Percentiles rank a stretch among this genome's conserved stretches.
These are phyloP conservation scores for Aeoliscus strigatus DNA, from an alignment of 2,797 vertebrate genomes.

Conservation along the genomic window DNA sequence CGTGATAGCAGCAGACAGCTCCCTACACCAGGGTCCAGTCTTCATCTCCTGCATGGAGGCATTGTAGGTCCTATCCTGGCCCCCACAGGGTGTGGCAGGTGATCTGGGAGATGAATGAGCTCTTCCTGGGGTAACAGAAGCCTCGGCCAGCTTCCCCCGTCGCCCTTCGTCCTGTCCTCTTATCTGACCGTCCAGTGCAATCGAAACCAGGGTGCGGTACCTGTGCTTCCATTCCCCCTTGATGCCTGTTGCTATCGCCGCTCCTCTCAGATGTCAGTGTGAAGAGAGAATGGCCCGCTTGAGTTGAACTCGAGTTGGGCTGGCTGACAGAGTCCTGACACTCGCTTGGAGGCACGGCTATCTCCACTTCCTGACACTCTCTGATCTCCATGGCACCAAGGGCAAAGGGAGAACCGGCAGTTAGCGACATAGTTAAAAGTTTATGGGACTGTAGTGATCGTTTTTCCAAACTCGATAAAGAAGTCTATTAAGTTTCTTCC, in stretches of 20 bases:
- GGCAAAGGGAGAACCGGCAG: constrained; percentile 21
- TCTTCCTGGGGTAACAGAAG: constrained; percentile 58
- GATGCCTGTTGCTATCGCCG: constrained; percentile 26
- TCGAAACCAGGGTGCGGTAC: constrained; percentile 43
- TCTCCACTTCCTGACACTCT: constrained; percentile 46
- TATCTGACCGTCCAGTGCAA: constrained; percentile 63
- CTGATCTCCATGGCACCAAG: constrained; percentile 36
- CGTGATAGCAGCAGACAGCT: neutral
- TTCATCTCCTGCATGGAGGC: constrained; percentile 18
- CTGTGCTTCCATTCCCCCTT: constrained; percentile 21
- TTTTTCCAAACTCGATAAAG: constrained; percentile 19
- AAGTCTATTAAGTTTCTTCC: constrained; percentile 16
- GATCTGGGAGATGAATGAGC: constrained; percentile 68
- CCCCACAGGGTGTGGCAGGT: constrained; percentile 55
- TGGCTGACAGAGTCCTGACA: constrained; percentile 56
- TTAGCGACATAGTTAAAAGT: constrained; percentile 6
- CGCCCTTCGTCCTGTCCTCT: constrained; percentile 57
- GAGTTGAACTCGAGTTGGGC: constrained; percentile 42
- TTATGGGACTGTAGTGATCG: constrained; percentile 6
- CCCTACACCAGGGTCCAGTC: constrained; percentile 2
- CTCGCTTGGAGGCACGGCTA: constrained; percentile 31
- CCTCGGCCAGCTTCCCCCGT: constrained; percentile 23
- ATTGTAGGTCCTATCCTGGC: constrained; percentile 22
- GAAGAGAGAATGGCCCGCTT: constrained; percentile 49
- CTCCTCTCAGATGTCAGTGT: constrained; percentile 56